Evolutionary conservation across 2,888 invertebrate species (phyloP), one percentile per base, ranked within the genome.

Genomic region (Enchytraeus crypticus): DNA sequence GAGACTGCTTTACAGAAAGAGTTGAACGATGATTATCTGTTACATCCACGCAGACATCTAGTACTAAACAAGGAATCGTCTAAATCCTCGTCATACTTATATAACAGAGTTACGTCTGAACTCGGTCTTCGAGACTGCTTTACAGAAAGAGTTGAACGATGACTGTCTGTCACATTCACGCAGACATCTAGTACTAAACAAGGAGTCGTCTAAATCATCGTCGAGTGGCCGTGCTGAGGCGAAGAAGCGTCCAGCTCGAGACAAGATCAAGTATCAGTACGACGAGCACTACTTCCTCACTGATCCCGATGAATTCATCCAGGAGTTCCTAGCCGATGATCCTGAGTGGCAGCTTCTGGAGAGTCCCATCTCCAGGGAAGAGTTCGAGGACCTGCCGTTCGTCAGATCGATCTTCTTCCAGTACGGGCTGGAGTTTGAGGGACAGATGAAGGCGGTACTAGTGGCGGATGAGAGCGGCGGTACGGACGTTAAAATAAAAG

Each of bases 241-340:
- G 58, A 65, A 66, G 55, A 59, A 67, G 34, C 30, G 26, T 21
- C 11, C 57, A n/a, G 21, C 5, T 23, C 27, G 59, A 47, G 77
- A 79, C 57, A 74, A 76, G 58, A 77, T 81, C 66, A 79, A 75
- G 75, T 98, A 97, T 81, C 96, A 97, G 80, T 98, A 98, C 79
- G 97, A 98, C 77, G 98, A 98, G 80, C 97, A 98, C 81, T 98
- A 98, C 82, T 98, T 98, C 85, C 84, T 97, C 72, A 97, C 97
- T n/a, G 97, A 98, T 81, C 92, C 97, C 0, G 89, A 96, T 51
- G 96, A 98, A 81, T 97, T 98, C 81, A 96, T 98, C 78, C 96
- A 96, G 82, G 97, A 98, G 82, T 98, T 98, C 83, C 96, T 90
- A 84, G 96, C 98, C 0, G 84, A 92, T 62, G 93, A 95, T 81